Evolutionary conservation across 2,113 vertebrate genomes (phyloP).

Genomic region (Podilymbus podiceps): DNA sequence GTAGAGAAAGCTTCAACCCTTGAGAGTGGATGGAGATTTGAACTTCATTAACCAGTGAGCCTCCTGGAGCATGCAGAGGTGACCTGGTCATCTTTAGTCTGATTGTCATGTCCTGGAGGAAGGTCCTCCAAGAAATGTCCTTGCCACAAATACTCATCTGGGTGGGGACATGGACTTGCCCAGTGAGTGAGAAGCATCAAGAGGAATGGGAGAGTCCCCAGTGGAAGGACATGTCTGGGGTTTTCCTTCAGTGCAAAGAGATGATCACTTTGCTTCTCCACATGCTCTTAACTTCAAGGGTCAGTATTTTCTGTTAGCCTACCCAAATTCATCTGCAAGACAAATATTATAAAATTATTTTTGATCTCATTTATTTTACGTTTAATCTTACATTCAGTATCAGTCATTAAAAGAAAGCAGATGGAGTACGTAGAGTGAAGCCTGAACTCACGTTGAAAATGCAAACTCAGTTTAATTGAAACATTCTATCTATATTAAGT

Average conservation of each 20-base stretch:
- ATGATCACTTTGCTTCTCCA: not conserved
- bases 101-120: not conserved
- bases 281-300: not conserved
- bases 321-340: not conserved
- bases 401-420: not conserved
- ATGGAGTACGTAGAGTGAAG: not conserved
- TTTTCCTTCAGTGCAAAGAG: not conserved
- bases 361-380: not conserved
- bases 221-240: not conserved
- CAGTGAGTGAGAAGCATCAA: not conserved
- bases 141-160: not conserved
- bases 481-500: not conserved
- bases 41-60: not conserved
- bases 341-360: not conserved
- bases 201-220: fast-evolving
- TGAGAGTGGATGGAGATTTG: not conserved
- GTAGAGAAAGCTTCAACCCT: not conserved
- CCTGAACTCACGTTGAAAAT: not conserved
- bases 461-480: not conserved
- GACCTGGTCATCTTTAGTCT: not conserved
- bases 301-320: not conserved
- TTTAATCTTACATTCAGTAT: not conserved
- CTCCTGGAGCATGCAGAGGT: not conserved
- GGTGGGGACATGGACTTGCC: fast-evolving
- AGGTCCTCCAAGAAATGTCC: not conserved